Evolutionary conservation across 2,888 invertebrate genomes (phyloP).

Genomic region (Eupeodes luniger): DNA sequence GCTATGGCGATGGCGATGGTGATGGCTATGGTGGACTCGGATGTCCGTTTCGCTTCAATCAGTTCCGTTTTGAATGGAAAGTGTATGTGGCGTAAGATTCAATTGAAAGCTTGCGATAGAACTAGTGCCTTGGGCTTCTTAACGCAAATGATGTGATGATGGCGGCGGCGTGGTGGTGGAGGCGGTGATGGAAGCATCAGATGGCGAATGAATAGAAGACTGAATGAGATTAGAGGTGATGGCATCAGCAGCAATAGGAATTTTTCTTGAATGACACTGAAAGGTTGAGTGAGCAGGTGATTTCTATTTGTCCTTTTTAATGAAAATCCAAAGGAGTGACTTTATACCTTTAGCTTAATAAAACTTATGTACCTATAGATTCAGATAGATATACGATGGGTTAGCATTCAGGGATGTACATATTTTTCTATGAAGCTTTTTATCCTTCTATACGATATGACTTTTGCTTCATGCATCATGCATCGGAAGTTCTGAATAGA

Average conservation of each 20-base stretch:
- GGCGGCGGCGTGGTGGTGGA: background rate
- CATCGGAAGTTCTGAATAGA: slow-evolving; percentile 58
- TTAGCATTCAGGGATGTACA: background rate
- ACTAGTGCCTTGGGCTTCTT: slow-evolving; percentile 52
- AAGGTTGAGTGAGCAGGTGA: slow-evolving; percentile 52
- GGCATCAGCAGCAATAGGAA: slow-evolving; percentile 30
- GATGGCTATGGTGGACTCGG: background rate
- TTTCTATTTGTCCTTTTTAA: slow-evolving; percentile 46
- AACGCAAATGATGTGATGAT: slow-evolving; percentile 5
- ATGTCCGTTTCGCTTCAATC: slow-evolving; percentile 6
- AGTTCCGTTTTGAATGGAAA: slow-evolving; percentile 47
- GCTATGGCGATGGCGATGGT: background rate
- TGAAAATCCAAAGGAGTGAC: slow-evolving; percentile 30
- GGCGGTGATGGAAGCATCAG: background rate
- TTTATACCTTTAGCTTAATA: background rate
- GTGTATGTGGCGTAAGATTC: slow-evolving; percentile 63
- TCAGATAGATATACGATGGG: too few relatives aligned
- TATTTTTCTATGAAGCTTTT: slow-evolving; percentile 20
- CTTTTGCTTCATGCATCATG: slow-evolving; percentile 34
- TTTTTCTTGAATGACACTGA: slow-evolving; percentile 50
- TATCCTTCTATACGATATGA: background rate
- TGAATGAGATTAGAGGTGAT: slow-evolving; percentile 66
- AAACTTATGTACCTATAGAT: background rate
- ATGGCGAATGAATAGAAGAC: slow-evolving; percentile 47
- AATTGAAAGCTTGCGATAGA: slow-evolving; percentile 67